phyloP scores from a whole-genome alignment of 2,888 invertebrate species.

The Eudemis profundana region DNA sequence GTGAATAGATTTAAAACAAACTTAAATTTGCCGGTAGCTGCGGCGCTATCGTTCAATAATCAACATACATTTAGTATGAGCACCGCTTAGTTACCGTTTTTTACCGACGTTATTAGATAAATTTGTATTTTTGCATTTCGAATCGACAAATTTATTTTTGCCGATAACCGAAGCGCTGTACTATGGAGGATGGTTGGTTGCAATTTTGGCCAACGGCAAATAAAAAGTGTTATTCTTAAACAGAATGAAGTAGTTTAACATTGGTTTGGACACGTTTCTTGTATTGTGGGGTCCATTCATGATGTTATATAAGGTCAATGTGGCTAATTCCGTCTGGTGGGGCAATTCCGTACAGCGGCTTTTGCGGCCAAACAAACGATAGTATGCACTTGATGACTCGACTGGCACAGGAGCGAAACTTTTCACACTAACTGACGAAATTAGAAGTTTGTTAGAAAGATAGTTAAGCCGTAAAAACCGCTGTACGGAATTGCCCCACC shows the following conservation, averaged over 20 bases:
- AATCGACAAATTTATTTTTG: conserved; percentile 18
- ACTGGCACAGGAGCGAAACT: no score
- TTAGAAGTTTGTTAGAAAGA: no score
- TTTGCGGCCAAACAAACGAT: no score
- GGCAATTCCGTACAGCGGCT: no score
- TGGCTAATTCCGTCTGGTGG: no score
- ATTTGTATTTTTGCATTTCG: conserved; percentile 12
- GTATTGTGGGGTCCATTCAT: background rate
- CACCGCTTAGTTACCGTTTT: background rate
- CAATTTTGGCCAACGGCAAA: background rate
- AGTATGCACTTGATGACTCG: no score
- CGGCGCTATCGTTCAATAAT: background rate
- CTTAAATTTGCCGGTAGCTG: conserved; percentile 10
- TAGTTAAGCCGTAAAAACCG: no score
- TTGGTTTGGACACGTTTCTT: background rate
- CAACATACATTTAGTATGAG: background rate
- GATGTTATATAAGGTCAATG: no score
- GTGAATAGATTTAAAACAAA: conserved; percentile 30
- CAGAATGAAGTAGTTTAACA: conserved; percentile 4
- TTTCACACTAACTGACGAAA: no score
- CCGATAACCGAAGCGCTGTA: background rate
- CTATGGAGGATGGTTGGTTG: background rate
- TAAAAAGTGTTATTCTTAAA: background rate
- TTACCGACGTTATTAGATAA: background rate
- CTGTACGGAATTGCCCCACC: no score